These are phyloP conservation scores for Scolopax mira DNA, from an alignment of 2,113 vertebrate genomes.

Conservation along the genomic window DNA sequence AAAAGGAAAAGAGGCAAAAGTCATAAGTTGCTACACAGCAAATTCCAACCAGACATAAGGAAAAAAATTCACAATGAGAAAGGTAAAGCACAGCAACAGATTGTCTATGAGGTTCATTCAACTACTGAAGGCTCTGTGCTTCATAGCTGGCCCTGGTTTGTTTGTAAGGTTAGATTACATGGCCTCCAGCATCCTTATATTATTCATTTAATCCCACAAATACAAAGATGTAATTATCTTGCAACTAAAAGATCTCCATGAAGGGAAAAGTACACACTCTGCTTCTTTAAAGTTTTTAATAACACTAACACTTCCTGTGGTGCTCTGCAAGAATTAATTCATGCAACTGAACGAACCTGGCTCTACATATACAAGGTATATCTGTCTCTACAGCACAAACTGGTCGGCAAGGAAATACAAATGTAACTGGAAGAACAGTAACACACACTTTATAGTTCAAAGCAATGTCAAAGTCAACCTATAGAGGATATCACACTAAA, in stretches of 20 bases:
- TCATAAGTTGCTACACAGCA: not conserved
- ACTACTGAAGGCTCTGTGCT: not conserved
- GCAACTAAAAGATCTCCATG: not conserved
- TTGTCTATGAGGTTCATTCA: not conserved
- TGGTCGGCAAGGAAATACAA: not conserved
- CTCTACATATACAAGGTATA: not conserved
- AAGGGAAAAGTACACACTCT: not conserved
- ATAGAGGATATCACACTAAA: not conserved
- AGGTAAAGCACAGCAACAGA: not conserved
- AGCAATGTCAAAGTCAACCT: not conserved
- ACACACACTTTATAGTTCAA: not conserved
- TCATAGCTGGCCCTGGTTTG: not conserved
- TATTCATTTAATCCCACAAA: not conserved
- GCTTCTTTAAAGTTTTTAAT: not conserved
- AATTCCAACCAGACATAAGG: not conserved
- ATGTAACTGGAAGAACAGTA: not conserved
- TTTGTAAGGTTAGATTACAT: not conserved
- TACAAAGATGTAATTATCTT: not conserved
- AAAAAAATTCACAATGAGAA: not conserved
- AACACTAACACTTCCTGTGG: not conserved
- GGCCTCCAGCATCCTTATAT: not conserved
- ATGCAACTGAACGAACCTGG: not conserved
- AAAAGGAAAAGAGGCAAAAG: not conserved
- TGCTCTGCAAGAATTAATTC: not conserved
- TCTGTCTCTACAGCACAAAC: not conserved